Percentiles rank a stretch among this genome's conserved stretches.
Evolutionary conservation across 2,888 invertebrate species (phyloP).

Genomic region (Palloptera scutellata): DNA sequence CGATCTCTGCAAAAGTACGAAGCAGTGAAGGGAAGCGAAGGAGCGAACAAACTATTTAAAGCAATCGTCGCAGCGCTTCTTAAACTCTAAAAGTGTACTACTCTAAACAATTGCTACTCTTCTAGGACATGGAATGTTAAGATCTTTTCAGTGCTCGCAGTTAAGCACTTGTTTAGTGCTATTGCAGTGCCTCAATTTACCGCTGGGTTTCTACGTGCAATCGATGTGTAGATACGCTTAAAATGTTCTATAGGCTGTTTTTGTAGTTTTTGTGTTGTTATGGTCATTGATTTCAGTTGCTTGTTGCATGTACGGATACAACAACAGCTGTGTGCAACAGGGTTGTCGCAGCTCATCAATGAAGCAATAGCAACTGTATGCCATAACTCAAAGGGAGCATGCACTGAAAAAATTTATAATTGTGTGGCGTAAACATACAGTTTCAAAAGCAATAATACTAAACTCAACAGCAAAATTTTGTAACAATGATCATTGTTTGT

Average conservation of each 20-base stretch:
- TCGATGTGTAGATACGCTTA: background rate
- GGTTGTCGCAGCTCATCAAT: conserved; percentile 4
- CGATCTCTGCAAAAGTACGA: too few relatives aligned
- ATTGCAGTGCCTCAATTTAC: too few relatives aligned
- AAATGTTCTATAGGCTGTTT: background rate
- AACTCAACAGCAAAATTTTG: background rate
- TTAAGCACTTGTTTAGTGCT: too few relatives aligned
- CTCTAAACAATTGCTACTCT: too few relatives aligned
- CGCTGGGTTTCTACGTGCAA: too few relatives aligned
- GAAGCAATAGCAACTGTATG: background rate
- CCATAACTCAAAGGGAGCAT: conserved; percentile 13
- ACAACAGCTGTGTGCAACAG: conserved; percentile 36
- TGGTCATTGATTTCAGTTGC: conserved; percentile 4
- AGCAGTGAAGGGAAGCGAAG: too few relatives aligned
- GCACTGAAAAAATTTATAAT: conserved; percentile 7
- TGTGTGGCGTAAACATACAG: conserved; percentile 14
- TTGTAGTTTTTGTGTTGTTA: background rate
- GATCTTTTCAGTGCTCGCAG: too few relatives aligned
- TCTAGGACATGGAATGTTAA: too few relatives aligned
- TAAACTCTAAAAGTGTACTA: too few relatives aligned
- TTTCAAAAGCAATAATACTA: conserved; percentile 1
- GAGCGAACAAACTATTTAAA: too few relatives aligned
- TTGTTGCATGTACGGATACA: conserved; percentile 15
- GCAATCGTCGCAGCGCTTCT: too few relatives aligned
- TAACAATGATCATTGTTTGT: background rate